Percentiles rank a stretch among this genome's conserved stretches.
These are phyloP conservation scores for Phrynocephalus forsythii DNA, from an alignment of 2,797 vertebrate genomes.

Conservation along the genomic window DNA sequence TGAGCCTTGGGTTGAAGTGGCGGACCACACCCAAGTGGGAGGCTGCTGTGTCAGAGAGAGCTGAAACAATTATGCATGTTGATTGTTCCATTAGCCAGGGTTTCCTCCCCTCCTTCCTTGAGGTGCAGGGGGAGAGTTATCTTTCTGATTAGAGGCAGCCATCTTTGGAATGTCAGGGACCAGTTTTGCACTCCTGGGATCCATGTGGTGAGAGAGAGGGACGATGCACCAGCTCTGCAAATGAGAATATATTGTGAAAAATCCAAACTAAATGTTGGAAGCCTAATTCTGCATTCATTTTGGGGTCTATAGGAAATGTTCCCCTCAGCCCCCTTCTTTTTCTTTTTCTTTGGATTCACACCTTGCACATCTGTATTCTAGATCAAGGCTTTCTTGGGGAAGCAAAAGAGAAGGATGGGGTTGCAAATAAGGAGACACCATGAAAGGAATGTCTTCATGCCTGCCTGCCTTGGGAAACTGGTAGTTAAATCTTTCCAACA, in stretches of 20 bases:
- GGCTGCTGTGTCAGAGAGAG: background rate
- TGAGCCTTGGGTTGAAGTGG: constrained; percentile 3
- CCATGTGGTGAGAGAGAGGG: no score
- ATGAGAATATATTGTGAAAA: no score
- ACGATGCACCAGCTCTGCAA: no score
- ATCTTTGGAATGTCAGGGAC: no score
- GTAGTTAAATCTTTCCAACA: background rate
- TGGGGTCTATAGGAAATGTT: no score
- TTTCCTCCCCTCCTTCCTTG: background rate
- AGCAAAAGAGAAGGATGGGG: background rate
- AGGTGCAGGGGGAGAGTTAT: background rate
- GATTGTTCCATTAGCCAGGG: constrained; percentile 7
- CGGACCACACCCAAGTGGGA: constrained; percentile 21
- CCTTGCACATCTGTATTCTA: no score
- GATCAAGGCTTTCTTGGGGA: background rate
- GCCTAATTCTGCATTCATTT: no score
- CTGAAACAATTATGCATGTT: rapidly evolving
- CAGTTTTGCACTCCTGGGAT: no score
- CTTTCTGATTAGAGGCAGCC: background rate
- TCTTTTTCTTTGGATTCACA: no score
- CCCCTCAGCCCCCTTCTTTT: no score
- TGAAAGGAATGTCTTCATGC: background rate
- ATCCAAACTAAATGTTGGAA: no score
- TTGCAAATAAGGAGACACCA: background rate
- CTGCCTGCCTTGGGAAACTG: background rate